phyloP scores from a whole-genome alignment of 2,113 vertebrate species.

The Ctenodactylus gundi region DNA sequence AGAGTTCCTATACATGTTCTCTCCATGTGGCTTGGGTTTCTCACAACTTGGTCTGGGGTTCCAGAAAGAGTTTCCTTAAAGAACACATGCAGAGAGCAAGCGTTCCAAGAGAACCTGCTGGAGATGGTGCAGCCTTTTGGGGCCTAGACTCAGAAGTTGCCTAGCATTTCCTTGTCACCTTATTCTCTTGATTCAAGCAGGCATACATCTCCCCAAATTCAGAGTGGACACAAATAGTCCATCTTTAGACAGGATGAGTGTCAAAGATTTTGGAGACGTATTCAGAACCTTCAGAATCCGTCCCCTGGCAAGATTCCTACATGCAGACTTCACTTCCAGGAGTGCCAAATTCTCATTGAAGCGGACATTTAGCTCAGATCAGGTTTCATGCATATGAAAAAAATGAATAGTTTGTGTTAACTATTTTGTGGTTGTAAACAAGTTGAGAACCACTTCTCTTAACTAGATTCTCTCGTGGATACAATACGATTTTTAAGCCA shows the following conservation, averaged over 20 bases:
- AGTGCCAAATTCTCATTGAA: not conserved
- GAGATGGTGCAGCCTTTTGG: not conserved
- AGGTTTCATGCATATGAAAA: not conserved
- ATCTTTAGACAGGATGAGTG: not conserved
- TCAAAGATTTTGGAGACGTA: not conserved
- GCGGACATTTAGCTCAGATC: not conserved
- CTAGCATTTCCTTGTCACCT: not conserved
- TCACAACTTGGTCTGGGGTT: not conserved
- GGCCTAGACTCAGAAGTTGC: not conserved
- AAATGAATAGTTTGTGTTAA: not conserved
- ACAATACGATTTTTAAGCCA: not conserved
- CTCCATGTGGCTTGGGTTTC: not conserved
- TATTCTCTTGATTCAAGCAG: not conserved
- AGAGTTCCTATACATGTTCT: not conserved
- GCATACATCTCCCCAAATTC: not conserved
- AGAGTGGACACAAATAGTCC: not conserved
- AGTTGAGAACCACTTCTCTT: not conserved
- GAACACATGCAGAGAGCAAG: not conserved
- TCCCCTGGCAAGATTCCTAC: not conserved
- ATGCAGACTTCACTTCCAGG: not conserved
- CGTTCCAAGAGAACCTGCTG: not conserved
- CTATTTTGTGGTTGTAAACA: not conserved
- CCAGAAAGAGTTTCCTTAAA: not conserved
- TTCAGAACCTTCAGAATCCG: not conserved
- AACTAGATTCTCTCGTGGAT: not conserved